A percentile compares a stretch with the other conserved stretches of the same genome.
phyloP scores from a whole-genome alignment of 2,797 vertebrate genomes.

The Discoglossus pictus region DNA sequence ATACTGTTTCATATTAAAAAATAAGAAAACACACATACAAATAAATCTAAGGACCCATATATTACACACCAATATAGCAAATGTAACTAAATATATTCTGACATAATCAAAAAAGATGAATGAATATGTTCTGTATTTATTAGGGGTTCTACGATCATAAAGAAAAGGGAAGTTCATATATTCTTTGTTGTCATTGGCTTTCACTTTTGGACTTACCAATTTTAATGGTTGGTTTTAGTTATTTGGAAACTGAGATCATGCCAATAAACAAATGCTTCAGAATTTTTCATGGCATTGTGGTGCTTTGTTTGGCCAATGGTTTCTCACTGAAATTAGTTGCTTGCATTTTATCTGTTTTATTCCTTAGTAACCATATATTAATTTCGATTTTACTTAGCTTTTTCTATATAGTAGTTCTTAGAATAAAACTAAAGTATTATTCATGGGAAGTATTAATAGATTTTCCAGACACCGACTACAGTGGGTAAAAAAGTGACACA shows the following conservation, averaged over 20 bases:
- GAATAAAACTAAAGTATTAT: no score
- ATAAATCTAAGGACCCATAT: slow-evolving; percentile 8
- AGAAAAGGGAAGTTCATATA: slow-evolving; percentile 31
- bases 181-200: slow-evolving; percentile 42
- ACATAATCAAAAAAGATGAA: slow-evolving; percentile 25
- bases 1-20: no score
- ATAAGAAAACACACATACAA: no score
- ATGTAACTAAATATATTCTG: slow-evolving; percentile 22
- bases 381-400: no score
- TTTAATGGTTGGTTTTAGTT: slow-evolving; percentile 29
- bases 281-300: slow-evolving; percentile 14
- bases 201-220: slow-evolving; percentile 5
- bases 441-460: no score
- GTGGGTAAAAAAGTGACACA: no score
- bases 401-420: no score
- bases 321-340: no score
- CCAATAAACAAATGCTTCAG: slow-evolving; percentile 40
- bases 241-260: slow-evolving; percentile 44
- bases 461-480: no score
- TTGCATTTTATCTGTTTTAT: no score
- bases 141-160: slow-evolving; percentile 21
- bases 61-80: slow-evolving; percentile 10
- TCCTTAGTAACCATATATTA: no score
- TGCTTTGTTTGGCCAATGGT: slow-evolving; percentile 8
- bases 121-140: slow-evolving; percentile 22